These are phyloP conservation scores for Junonia oenone DNA, from an alignment of 2,888 invertebrate genomes.

Conservation along the genomic window DNA sequence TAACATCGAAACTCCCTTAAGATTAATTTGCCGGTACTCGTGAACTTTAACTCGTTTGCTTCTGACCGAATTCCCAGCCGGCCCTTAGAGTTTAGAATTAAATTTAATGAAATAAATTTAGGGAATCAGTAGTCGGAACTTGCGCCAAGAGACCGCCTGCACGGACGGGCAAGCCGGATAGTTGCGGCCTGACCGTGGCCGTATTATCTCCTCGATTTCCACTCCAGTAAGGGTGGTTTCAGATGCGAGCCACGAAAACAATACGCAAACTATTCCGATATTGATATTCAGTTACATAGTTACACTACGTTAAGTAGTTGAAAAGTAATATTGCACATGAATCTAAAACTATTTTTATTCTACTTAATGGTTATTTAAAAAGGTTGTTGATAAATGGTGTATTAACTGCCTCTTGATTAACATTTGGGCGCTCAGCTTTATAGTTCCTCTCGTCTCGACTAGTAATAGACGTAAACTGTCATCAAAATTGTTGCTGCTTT, in stretches of 20 bases:
- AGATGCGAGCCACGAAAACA: background rate
- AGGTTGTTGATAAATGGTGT: no score
- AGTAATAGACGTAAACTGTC: conserved; percentile 36
- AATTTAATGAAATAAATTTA: conserved; percentile 76
- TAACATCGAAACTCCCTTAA: conserved; percentile 76
- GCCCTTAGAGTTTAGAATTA: conserved; percentile 70
- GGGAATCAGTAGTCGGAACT: conserved; percentile 60
- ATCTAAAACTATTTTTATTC: background rate
- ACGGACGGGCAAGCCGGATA: conserved; percentile 36
- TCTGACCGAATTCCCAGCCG: conserved; percentile 70
- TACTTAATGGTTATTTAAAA: no score
- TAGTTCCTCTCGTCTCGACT: conserved; percentile 3
- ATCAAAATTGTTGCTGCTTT: conserved; percentile 38
- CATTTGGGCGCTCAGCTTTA: background rate
- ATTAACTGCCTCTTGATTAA: no score
- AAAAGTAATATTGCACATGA: no score
- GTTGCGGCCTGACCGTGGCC: conserved; percentile 37
- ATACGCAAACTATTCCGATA: background rate
- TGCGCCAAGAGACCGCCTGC: conserved; percentile 38
- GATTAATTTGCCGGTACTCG: conserved; percentile 74
- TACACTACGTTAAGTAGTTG: no score
- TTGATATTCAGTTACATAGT: background rate
- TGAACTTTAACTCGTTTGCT: conserved; percentile 76
- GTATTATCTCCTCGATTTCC: conserved; percentile 19
- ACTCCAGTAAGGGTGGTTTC: background rate